Conservation (phyloP, 2,888 invertebrate species). For the Drosophila paramelanica region DNA sequence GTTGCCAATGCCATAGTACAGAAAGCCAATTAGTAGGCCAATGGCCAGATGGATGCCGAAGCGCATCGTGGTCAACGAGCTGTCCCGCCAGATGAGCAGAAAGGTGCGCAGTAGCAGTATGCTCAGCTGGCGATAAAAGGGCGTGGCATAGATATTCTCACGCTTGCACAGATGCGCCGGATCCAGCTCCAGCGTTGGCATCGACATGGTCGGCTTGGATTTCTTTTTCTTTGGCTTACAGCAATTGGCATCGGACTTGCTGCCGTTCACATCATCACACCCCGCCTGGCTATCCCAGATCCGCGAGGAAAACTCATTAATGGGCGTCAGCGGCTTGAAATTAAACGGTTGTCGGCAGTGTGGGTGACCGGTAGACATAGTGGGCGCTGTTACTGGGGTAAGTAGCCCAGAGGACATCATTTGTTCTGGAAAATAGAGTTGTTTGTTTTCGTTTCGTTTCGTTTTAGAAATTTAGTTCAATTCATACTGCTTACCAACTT, state of each 20-base stretch:
- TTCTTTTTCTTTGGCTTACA: conserved; percentile 72
- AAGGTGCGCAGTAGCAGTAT: conserved; percentile 88
- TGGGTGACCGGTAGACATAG: conserved; percentile 35
- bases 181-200: conserved; percentile 68
- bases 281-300: conserved; percentile 67
- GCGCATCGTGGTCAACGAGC: conserved; percentile 91
- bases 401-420: conserved; percentile 86
- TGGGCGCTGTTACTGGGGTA: conserved; percentile 86
- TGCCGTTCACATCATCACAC: conserved; percentile 41
- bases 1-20: conserved; percentile 94
- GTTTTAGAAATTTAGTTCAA: not conserved
- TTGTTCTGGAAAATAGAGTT: conserved; percentile 82
- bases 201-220: conserved; percentile 46
- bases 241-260: conserved; percentile 49
- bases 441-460: no score
- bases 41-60: conserved; percentile 92
- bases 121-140: conserved; percentile 87
- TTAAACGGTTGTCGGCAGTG: conserved; percentile 21
- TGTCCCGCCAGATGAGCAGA: conserved; percentile 89
- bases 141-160: conserved; percentile 86
- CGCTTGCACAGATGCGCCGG: conserved; percentile 80
- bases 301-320: conserved; percentile 74
- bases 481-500: conserved; percentile 82
- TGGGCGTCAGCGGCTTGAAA: conserved; percentile 68
- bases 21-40: conserved; percentile 92